These are phyloP conservation scores for Chymomyza caudatula DNA, from an alignment of 2,888 invertebrate species.

Conservation along the genomic window DNA sequence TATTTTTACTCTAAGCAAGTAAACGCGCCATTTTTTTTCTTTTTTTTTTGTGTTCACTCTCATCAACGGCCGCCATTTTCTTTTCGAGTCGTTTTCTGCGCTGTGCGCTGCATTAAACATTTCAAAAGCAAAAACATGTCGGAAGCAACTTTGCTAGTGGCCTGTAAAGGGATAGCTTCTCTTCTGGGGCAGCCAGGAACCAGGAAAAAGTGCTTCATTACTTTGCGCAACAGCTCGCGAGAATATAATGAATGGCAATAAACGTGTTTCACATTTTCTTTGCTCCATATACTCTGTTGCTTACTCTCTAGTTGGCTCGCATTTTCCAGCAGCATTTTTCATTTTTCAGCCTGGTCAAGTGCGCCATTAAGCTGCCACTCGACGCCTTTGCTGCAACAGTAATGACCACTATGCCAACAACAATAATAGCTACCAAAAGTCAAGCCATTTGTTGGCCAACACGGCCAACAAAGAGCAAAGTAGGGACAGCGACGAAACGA, in stretches of 20 bases:
- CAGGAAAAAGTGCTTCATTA: slow-evolving; percentile 65
- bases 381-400: slow-evolving; percentile 4
- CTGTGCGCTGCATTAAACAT: slow-evolving; percentile 12
- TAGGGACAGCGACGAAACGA: neutral
- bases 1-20: slow-evolving; percentile 53
- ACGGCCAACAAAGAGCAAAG: neutral
- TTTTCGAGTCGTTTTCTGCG: slow-evolving; percentile 8
- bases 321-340: slow-evolving; percentile 38
- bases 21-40: slow-evolving; percentile 62
- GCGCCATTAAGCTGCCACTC: slow-evolving; percentile 33
- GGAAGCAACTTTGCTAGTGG: neutral
- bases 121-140: slow-evolving; percentile 44
- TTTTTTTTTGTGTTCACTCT: slow-evolving; percentile 16
- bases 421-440: neutral
- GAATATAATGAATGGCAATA: slow-evolving; percentile 73
- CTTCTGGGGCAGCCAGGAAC: slow-evolving; percentile 4
- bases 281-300: neutral
- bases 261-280: slow-evolving; percentile 71
- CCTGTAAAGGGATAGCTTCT: slow-evolving; percentile 41
- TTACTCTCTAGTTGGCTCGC: neutral
- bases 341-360: slow-evolving; percentile 40
- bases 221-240: slow-evolving; percentile 73
- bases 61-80: slow-evolving; percentile 19
- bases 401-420: neutral
- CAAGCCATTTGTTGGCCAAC: neutral